These are phyloP conservation scores for Anodontia alba DNA, from an alignment of 2,888 invertebrate species.

Conservation along the genomic window DNA sequence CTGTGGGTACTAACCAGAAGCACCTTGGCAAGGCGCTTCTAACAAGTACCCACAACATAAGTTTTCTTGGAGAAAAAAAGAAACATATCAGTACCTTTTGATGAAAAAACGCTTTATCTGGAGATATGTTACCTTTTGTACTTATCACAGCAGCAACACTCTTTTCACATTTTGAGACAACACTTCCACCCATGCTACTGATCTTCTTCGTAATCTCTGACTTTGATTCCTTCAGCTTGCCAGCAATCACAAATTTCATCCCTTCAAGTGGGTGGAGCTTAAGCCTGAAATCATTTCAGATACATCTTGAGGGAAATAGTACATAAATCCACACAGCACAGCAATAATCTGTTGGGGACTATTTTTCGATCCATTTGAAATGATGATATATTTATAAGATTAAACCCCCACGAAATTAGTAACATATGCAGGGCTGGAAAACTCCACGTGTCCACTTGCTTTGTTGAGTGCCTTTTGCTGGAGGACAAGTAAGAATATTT, in stretches of 20 bases:
- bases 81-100: too few species aligned
- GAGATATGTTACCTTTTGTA: slow-evolving; percentile 87
- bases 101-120: too few species aligned
- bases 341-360: background rate
- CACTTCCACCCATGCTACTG: slow-evolving; percentile 91
- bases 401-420: too few species aligned
- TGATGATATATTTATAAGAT: background rate
- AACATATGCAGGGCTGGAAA: too few species aligned
- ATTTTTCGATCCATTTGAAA: background rate
- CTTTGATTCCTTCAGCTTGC: slow-evolving; percentile 84
- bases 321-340: background rate
- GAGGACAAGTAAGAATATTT: too few species aligned
- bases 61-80: too few species aligned
- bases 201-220: slow-evolving; percentile 90
- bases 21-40: too few species aligned
- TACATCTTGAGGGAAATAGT: background rate
- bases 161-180: slow-evolving; percentile 88
- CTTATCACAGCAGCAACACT: slow-evolving; percentile 92
- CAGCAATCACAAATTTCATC: slow-evolving; percentile 90
- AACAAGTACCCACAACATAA: too few species aligned
- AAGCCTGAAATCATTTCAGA: slow-evolving; percentile 26
- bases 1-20: too few species aligned
- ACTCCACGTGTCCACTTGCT: too few species aligned
- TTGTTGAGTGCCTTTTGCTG: too few species aligned
- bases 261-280: slow-evolving; percentile 88